These are phyloP conservation scores for Zosterops borbonicus DNA, from an alignment of 2,113 vertebrate species.

Conservation along the genomic window DNA sequence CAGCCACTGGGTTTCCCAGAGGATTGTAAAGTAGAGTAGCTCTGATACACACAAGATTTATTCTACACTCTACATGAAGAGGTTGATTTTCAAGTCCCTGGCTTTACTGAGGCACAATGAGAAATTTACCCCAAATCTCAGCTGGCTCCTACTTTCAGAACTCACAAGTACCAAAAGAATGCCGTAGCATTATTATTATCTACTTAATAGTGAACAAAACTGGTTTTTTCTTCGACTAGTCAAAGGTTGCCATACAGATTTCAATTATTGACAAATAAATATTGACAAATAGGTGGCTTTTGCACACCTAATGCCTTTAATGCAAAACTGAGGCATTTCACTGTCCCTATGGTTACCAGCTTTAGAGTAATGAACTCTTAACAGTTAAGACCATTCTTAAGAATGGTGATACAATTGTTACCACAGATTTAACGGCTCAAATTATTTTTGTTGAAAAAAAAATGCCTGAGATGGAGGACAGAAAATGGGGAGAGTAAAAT, in stretches of 20 bases:
- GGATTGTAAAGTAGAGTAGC: background rate
- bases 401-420: background rate
- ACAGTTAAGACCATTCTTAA: background rate
- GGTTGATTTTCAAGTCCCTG: background rate
- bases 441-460: background rate
- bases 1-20: background rate
- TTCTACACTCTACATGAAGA: background rate
- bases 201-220: background rate
- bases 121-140: background rate
- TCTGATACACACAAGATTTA: background rate
- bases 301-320: background rate
- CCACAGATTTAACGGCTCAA: background rate
- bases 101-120: background rate
- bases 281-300: background rate
- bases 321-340: background rate
- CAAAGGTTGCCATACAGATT: background rate
- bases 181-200: background rate
- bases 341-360: background rate
- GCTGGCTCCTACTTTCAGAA: rapidly evolving
- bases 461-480: background rate
- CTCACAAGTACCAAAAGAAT: background rate
- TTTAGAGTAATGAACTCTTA: background rate
- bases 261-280: background rate
- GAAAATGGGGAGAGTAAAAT: background rate
- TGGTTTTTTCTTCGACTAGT: background rate